These are phyloP conservation scores for Sclerurus mexicanus DNA, from an alignment of 2,113 vertebrate genomes.

Conservation along the genomic window DNA sequence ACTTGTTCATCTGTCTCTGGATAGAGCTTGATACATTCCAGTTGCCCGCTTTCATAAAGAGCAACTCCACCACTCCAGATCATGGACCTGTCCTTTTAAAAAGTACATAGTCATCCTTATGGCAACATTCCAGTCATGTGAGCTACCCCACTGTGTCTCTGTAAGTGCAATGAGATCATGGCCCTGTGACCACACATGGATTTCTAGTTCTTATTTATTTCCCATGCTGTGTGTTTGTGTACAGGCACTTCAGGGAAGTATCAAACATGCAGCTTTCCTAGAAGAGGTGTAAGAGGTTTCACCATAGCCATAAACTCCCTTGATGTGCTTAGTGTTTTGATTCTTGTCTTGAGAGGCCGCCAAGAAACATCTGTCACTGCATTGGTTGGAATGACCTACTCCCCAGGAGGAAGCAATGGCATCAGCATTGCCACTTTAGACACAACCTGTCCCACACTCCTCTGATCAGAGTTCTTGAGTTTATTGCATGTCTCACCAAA, in stretches of 20 bases:
- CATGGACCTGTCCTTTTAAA: not conserved
- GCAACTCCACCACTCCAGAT: not conserved
- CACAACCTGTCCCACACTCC: not conserved
- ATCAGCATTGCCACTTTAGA: not conserved
- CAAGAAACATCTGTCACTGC: not conserved
- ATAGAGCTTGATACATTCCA: not conserved
- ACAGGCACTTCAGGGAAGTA: not conserved
- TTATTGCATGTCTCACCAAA: too few species aligned
- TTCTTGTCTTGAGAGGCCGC: not conserved
- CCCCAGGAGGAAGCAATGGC: not conserved
- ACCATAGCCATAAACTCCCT: not conserved
- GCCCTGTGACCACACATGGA: not conserved
- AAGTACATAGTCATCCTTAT: not conserved
- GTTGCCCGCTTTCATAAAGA: not conserved
- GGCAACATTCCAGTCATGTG: not conserved
- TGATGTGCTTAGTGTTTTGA: not conserved
- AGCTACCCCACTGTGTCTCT: not conserved
- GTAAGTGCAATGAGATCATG: not conserved
- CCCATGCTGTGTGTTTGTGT: not conserved
- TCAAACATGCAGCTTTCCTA: not conserved
- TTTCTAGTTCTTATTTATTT: not conserved
- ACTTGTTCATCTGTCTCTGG: not conserved
- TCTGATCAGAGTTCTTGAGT: too few species aligned
- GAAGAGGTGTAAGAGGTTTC: not conserved
- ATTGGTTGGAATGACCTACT: not conserved